These are phyloP conservation scores for Bombus affinis DNA, from an alignment of 1,140 invertebrate species.

Conservation along the genomic window DNA sequence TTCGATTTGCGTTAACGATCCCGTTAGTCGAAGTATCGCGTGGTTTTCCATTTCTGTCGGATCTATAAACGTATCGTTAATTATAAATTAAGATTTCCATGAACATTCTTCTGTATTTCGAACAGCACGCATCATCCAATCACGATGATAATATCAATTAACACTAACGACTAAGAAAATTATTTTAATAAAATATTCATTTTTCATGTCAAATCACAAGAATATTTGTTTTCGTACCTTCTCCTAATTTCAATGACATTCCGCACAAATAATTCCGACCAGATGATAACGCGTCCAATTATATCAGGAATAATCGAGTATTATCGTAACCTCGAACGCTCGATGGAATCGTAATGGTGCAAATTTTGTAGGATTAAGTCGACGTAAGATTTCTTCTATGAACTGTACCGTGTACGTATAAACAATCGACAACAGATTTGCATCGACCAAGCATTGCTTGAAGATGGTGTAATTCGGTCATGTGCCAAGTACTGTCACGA, in stretches of 20 bases:
- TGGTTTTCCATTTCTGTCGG: neutral
- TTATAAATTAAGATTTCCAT: neutral
- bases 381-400: conserved; percentile 9
- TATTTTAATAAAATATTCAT: neutral
- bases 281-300: neutral
- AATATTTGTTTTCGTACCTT: neutral
- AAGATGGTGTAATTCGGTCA: conserved; percentile 40
- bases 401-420: conserved; percentile 14
- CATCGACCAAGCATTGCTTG: conserved; percentile 10
- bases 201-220: neutral
- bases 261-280: neutral
- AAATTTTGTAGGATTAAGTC: conserved; percentile 31
- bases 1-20: conserved; percentile 49
- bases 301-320: conserved; percentile 4
- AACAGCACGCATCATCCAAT: neutral
- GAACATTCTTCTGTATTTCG: too few relatives aligned
- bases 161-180: neutral
- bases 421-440: conserved; percentile 23
- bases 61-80: neutral
- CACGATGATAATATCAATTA: neutral
- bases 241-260: neutral
- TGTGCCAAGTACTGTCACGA: conserved; percentile 6
- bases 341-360: conserved; percentile 22
- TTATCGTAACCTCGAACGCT: neutral
- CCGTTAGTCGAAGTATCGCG: conserved; percentile 12